A percentile compares a stretch with the other conserved stretches of the same genome.
phyloP scores from a whole-genome alignment of 2,888 invertebrate species.

The Sthenelais limicola region DNA sequence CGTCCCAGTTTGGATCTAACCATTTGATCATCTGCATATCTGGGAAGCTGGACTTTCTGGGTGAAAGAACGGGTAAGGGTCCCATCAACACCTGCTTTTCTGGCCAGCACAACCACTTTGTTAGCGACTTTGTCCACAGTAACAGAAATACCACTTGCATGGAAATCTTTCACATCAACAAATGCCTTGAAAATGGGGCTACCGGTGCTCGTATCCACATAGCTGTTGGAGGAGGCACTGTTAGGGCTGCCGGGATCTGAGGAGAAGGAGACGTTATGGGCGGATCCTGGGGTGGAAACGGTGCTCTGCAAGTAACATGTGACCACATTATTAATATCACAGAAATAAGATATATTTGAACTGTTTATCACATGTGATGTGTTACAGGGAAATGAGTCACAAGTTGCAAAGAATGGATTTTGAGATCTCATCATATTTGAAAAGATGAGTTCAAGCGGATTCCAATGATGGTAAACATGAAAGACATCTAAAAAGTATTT shows the following conservation, averaged over 20 bases:
- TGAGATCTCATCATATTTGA: too few species aligned
- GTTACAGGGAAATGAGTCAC: too few species aligned
- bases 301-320: too few species aligned
- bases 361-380: too few species aligned
- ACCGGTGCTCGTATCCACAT: constrained; percentile 48
- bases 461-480: too few species aligned
- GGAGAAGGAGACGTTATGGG: constrained; percentile 24
- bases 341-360: too few species aligned
- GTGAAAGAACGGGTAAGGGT: constrained; percentile 47
- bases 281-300: too few species aligned
- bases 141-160: constrained; percentile 45
- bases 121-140: constrained; percentile 49
- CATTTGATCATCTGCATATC: constrained; percentile 50
- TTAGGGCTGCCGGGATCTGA: constrained; percentile 26
- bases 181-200: constrained; percentile 51
- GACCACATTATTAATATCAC: too few species aligned
- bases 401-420: too few species aligned
- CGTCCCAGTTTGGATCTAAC: constrained; percentile 46
- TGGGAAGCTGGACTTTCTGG: constrained; percentile 49
- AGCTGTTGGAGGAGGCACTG: constrained; percentile 44
- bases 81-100: constrained; percentile 15
- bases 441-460: too few species aligned
- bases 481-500: too few species aligned
- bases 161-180: constrained; percentile 50
- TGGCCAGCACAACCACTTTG: constrained; percentile 44